Evolutionary conservation across 2,797 vertebrate genomes (phyloP), one percentile per base, ranked within the genome.

Genomic region (Phoxinus dragarum): DNA sequence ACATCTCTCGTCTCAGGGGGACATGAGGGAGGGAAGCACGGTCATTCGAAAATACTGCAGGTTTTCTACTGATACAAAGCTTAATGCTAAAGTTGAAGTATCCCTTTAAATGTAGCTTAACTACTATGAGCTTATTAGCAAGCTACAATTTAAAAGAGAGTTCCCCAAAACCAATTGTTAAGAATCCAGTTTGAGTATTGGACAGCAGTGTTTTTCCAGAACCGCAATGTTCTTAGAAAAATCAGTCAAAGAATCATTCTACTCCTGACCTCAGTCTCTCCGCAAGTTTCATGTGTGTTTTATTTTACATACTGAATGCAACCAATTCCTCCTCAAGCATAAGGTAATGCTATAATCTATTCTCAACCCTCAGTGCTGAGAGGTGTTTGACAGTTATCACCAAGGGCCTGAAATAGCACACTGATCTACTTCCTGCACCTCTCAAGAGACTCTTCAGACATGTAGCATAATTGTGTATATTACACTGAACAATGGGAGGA

Each of bases 391-490:
- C 84, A 86, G 34, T 52, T 40, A 40, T 80, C 72, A 61, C 68
- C 69, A 23, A 67, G 38, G 17, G 40, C 47, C 69, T 78, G 67
- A 86, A 88, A 84, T 81, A 86, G 78, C 64, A 84, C n/a, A 31
- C 49, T 64, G 42, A 59, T 76, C 78, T 79, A 76, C n/a, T 42
- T 77, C 27, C 42, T 75, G 64, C 36, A 59, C 21, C 36, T 79
- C 47, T 73, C 80, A 71, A 71, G 66, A 79, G 77, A 64, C 79
- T 73, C 69, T 86, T 88, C 56, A 86, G 64, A 83, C 82, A 87
- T 86, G 67, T 76, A 67, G 89, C 85, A 85, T 87, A 85, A 90
- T 89, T 89, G 85, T 74, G 59, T 56, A 75, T 80, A 75, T 90
- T 68, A 78, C 73, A 52, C 36, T 49, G 4, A 72, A 75, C 69